Conservation (phyloP, 2,113 vertebrate species). For the Kryptolebias marmoratus region DNA sequence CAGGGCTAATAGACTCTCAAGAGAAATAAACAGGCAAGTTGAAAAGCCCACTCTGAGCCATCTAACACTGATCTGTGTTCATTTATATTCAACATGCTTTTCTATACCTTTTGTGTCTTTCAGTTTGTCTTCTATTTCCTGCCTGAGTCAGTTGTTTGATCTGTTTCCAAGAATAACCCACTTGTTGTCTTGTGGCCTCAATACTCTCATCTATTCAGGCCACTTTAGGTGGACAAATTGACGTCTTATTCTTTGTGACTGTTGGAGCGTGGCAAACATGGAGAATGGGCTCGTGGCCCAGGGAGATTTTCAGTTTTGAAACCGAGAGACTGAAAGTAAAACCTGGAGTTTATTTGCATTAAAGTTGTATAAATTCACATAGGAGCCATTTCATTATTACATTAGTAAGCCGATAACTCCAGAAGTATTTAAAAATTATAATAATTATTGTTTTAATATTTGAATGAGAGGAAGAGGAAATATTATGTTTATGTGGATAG, state of each 20-base stretch:
- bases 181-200: conserved; percentile 38
- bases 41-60: neutral
- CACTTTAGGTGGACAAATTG: conserved; percentile 46
- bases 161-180: conserved; percentile 54
- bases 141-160: conserved; percentile 35
- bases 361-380: neutral
- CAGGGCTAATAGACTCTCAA: conserved; percentile 19
- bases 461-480: no score
- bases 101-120: neutral
- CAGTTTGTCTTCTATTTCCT: conserved; percentile 32
- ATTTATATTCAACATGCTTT: conserved; percentile 17
- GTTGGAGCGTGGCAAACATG: conserved; percentile 6
- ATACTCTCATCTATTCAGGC: conserved; percentile 44
- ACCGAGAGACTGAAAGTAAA: neutral
- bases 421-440: no score
- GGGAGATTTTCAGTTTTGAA: neutral
- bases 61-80: conserved; percentile 6
- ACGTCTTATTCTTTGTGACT: conserved; percentile 2
- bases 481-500: no score
- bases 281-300: neutral
- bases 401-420: no score
- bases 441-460: no score
- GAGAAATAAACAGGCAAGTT: neutral
- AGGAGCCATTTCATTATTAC: no score
- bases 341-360: neutral